A percentile compares a stretch with the other conserved stretches of the same genome.
These are phyloP conservation scores for Zaprionus africanus DNA, from an alignment of 1,140 invertebrate genomes.

Conservation along the genomic window DNA sequence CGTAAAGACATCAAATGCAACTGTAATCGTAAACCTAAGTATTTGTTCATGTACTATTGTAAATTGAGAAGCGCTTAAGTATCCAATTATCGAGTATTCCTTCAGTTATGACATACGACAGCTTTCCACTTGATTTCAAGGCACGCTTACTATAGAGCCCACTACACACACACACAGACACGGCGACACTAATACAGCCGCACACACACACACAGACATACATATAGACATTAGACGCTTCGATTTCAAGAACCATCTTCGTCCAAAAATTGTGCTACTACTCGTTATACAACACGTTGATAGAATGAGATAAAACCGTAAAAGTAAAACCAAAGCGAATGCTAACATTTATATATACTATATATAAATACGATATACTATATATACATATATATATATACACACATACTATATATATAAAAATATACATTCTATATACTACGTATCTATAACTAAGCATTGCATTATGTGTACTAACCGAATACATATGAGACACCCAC, in stretches of 20 bases:
- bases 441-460: constrained; percentile 23
- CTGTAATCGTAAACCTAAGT: constrained; percentile 36
- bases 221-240: constrained; percentile 63
- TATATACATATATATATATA: constrained; percentile 16
- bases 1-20: constrained; percentile 10
- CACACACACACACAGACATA: constrained; percentile 17
- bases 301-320: constrained; percentile 49
- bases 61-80: constrained; percentile 32
- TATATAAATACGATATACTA: constrained; percentile 11
- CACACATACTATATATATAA: constrained; percentile 18
- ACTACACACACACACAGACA: constrained; percentile 4
- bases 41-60: constrained; percentile 35
- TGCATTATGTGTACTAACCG: constrained; percentile 16
- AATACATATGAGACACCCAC: constrained; percentile 20
- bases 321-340: constrained; percentile 24
- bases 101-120: constrained; percentile 12
- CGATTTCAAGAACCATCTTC: constrained; percentile 79
- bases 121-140: constrained; percentile 30
- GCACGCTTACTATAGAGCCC: constrained; percentile 37
- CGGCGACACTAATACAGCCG: background rate
- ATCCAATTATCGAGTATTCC: constrained; percentile 15
- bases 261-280: constrained; percentile 82
- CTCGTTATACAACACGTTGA: constrained; percentile 77
- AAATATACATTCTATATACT: constrained; percentile 28
- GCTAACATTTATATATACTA: constrained; percentile 30